These are phyloP conservation scores for Apteryx mantelli DNA, from an alignment of 2,113 vertebrate species.

Conservation along the genomic window DNA sequence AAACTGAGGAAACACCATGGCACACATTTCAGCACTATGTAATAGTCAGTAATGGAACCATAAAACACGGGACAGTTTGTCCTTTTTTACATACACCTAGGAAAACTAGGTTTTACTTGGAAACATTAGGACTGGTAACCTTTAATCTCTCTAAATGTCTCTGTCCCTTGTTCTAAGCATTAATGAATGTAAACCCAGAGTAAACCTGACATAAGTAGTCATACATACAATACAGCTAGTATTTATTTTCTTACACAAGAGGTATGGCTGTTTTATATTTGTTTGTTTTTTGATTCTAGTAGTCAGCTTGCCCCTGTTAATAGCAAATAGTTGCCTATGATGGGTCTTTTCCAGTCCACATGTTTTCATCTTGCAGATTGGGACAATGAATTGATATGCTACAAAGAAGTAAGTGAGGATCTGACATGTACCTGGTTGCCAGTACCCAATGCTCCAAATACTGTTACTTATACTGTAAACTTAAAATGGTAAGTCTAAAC, in stretches of 20 bases:
- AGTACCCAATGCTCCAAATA: not conserved
- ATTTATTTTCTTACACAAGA: not conserved
- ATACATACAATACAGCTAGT: no score
- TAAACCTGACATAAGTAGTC: not conserved
- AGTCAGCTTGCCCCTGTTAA: not conserved
- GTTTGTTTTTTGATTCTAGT: not conserved
- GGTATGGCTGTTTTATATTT: not conserved
- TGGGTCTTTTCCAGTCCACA: not conserved
- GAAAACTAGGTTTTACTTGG: not conserved
- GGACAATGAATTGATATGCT: constrained; percentile 59
- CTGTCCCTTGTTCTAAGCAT: not conserved
- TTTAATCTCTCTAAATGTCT: not conserved
- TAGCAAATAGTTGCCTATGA: not conserved
- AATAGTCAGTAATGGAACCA: not conserved
- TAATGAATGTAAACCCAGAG: not conserved
- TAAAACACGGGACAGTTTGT: not conserved
- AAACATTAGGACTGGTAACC: not conserved
- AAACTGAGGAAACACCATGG: not conserved
- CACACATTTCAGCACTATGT: not conserved
- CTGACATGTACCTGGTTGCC: constrained; percentile 61
- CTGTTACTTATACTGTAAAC: constrained; percentile 16
- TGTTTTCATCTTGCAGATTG: constrained; percentile 56
- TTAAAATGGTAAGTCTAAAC: constrained; percentile 68
- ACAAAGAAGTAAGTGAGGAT: constrained; percentile 24
- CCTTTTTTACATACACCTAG: not conserved